Evolutionary conservation across 2,888 invertebrate genomes (phyloP).

Genomic region (Cyaniris semiargus): DNA sequence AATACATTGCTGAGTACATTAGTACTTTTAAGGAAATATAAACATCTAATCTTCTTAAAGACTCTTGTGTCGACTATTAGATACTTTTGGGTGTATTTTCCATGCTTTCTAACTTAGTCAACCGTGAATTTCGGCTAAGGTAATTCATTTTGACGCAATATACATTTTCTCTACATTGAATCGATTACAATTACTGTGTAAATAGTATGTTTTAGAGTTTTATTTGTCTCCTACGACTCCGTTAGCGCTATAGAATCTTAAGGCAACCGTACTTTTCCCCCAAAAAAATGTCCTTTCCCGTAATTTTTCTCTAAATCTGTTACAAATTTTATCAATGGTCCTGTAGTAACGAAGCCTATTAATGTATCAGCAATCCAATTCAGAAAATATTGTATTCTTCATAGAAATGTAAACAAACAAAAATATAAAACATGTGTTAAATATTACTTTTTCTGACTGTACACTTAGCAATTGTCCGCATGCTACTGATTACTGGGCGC

Average conservation of each 20-base stretch:
- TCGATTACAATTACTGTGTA: background rate
- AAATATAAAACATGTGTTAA: background rate
- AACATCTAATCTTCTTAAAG: no score
- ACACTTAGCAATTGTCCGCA: background rate
- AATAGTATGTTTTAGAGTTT: no score
- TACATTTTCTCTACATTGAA: background rate
- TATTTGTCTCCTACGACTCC: no score
- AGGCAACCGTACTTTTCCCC: no score
- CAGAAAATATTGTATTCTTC: background rate
- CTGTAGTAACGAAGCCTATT: no score
- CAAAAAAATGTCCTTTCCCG: no score
- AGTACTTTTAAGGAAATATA: no score
- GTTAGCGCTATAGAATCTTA: no score
- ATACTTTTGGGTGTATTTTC: background rate
- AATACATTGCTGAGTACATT: no score
- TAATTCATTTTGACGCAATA: background rate
- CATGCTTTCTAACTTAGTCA: background rate
- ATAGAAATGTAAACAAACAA: background rate
- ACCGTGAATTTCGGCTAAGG: background rate
- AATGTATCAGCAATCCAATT: background rate
- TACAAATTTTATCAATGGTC: no score
- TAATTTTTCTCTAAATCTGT: no score
- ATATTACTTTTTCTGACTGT: background rate
- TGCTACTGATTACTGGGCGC: background rate
- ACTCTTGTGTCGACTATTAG: background rate